A percentile compares a stretch with the other conserved stretches of the same genome.
Conservation (phyloP, 2,113 vertebrate genomes). For the Capreolus pygargus region DNA sequence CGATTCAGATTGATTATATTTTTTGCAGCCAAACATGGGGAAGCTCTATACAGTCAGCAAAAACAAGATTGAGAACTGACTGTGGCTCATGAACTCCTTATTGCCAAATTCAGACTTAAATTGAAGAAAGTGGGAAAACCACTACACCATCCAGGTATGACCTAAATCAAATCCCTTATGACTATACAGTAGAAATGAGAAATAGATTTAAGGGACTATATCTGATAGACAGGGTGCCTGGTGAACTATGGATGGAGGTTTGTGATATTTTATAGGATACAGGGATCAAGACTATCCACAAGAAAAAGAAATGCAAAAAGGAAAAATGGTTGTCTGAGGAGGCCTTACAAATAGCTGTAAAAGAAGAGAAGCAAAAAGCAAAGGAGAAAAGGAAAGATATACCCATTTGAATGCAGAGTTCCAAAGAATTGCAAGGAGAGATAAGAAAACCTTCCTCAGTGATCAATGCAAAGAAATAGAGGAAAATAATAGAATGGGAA, state of each 20-base stretch:
- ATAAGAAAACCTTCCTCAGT: background rate
- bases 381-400: background rate
- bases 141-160: too few species aligned
- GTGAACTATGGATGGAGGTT: background rate
- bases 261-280: background rate
- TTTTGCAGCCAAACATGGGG: too few species aligned
- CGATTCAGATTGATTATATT: too few species aligned
- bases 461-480: background rate
- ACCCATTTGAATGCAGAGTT: background rate
- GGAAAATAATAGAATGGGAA: background rate
- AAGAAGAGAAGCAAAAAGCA: rapidly evolving
- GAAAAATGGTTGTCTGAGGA: background rate
- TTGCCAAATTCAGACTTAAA: too few species aligned
- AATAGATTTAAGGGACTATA: background rate
- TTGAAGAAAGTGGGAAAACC: too few species aligned
- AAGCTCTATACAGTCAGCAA: too few species aligned
- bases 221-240: background rate
- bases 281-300: background rate
- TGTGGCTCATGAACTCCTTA: too few species aligned
- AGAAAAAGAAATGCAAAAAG: background rate
- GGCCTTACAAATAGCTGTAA: background rate
- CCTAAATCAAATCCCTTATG: too few species aligned
- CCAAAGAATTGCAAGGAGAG: background rate
- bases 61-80: too few species aligned
- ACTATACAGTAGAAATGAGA: too few species aligned